Percentiles rank a stretch among this genome's conserved stretches.
Evolutionary conservation across 2,113 vertebrate species (phyloP).

Genomic region (Naja naja): DNA sequence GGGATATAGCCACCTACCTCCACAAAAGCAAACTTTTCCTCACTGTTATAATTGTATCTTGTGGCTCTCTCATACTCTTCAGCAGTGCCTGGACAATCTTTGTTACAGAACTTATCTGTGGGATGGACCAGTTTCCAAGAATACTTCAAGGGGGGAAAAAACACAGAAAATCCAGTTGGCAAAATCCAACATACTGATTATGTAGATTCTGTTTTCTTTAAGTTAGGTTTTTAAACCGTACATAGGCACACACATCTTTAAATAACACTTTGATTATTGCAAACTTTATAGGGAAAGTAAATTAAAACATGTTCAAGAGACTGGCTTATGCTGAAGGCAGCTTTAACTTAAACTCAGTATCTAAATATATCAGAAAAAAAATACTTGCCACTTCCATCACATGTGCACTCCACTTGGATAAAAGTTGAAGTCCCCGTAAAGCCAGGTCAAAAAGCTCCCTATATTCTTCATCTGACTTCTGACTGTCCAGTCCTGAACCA

Average conservation of each 20-base stretch:
- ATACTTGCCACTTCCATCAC: constrained; percentile 97
- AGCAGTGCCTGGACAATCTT: constrained; percentile 95
- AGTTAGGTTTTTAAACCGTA: neutral
- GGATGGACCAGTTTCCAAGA: constrained; percentile 99
- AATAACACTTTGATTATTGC: neutral
- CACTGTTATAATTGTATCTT: constrained; percentile 97
- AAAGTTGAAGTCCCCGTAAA: constrained; percentile 89
- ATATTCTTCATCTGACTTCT: constrained; percentile 98
- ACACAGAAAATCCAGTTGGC: neutral
- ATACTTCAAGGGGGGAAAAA: constrained; percentile 74
- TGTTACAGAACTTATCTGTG: constrained; percentile 99
- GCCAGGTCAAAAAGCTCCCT: constrained; percentile 95
- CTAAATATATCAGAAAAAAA: neutral
- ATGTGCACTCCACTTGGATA: constrained; percentile 98
- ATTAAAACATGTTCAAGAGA: accelerated
- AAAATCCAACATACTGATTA: neutral
- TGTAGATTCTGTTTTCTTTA: constrained; percentile 7
- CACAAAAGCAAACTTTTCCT: constrained; percentile 97
- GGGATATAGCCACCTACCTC: constrained; percentile 74
- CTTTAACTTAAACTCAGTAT: neutral
- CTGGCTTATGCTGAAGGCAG: neutral
- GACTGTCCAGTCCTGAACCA: constrained; percentile 95
- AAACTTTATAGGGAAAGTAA: neutral
- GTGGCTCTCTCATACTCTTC: constrained; percentile 98
- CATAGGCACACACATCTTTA: neutral